phyloP scores from a whole-genome alignment of 2,797 vertebrate genomes.

The Onychomys leucogaster region DNA sequence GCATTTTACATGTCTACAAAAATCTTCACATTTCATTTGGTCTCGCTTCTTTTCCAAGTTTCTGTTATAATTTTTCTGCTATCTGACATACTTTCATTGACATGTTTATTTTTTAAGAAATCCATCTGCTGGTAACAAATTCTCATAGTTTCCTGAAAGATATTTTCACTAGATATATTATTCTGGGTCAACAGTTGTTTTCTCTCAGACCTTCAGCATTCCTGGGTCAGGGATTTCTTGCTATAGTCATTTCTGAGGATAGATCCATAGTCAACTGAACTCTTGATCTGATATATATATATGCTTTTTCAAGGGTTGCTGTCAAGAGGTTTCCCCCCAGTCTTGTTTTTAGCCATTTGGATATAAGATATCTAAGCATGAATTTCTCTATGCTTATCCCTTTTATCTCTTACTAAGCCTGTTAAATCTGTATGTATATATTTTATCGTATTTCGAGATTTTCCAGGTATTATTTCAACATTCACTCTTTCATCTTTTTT shows the following conservation, averaged over 20 bases:
- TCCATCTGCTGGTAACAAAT: slow-evolving; percentile 11
- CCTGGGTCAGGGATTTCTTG: neutral
- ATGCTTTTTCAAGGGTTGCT: neutral
- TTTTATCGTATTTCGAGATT: neutral
- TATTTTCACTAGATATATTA: slow-evolving; percentile 11
- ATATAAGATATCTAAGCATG: neutral
- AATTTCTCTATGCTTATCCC: neutral
- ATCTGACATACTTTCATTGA: neutral
- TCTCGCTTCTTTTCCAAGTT: neutral
- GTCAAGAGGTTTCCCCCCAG: neutral
- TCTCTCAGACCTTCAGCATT: neutral
- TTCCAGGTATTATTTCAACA: neutral
- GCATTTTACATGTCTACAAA: neutral
- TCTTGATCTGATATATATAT: neutral
- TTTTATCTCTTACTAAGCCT: neutral
- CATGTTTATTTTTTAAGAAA: neutral
- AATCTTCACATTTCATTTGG: neutral
- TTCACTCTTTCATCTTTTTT: neutral
- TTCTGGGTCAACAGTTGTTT: neutral
- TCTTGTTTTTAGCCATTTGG: neutral
- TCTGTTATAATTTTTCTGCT: neutral
- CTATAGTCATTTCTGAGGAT: neutral
- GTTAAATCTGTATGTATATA: neutral
- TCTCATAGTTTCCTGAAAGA: neutral
- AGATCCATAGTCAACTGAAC: neutral